These are phyloP conservation scores for Scaptomyza hsui DNA, from an alignment of 1,140 invertebrate species.

Conservation along the genomic window DNA sequence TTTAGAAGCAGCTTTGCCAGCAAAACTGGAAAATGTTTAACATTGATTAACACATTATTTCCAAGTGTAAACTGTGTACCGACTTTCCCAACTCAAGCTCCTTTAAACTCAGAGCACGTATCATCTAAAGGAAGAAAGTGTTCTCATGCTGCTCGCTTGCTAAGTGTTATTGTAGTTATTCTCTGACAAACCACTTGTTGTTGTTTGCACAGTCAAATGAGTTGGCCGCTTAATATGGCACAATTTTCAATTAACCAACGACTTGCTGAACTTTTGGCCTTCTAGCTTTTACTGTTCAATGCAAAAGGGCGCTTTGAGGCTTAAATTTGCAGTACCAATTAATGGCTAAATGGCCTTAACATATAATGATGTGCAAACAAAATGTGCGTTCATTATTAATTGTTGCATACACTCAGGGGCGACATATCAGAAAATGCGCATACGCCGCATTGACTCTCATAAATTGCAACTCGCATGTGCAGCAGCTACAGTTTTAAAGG, in stretches of 20 bases:
- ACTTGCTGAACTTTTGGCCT: conserved; percentile 10
- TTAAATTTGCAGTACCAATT: conserved; percentile 40
- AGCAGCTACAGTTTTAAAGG: conserved; percentile 22
- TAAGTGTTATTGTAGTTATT: conserved; percentile 14
- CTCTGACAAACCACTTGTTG: conserved; percentile 22
- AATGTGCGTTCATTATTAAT: conserved; percentile 40
- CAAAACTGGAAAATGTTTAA: too few relatives aligned
- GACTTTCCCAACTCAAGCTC: neutral
- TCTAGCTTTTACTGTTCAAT: conserved; percentile 1
- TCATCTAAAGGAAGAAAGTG: neutral
- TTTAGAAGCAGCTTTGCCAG: too few relatives aligned
- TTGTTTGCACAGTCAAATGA: conserved; percentile 69
- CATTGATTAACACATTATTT: too few relatives aligned
- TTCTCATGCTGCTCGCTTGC: too few relatives aligned
- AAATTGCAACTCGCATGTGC: conserved; percentile 62
- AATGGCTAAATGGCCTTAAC: conserved; percentile 25
- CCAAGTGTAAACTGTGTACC: neutral
- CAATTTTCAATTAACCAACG: conserved; percentile 55
- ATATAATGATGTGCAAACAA: conserved; percentile 73
- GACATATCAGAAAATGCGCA: conserved; percentile 21
- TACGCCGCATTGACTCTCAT: conserved; percentile 46
- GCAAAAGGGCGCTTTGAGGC: conserved; percentile 15
- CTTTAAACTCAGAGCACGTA: conserved; percentile 56
- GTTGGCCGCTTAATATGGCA: conserved; percentile 15
- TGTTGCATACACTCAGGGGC: neutral